Conservation (phyloP, 1,140 invertebrate genomes). For the Rhagoletis pomonella region DNA sequence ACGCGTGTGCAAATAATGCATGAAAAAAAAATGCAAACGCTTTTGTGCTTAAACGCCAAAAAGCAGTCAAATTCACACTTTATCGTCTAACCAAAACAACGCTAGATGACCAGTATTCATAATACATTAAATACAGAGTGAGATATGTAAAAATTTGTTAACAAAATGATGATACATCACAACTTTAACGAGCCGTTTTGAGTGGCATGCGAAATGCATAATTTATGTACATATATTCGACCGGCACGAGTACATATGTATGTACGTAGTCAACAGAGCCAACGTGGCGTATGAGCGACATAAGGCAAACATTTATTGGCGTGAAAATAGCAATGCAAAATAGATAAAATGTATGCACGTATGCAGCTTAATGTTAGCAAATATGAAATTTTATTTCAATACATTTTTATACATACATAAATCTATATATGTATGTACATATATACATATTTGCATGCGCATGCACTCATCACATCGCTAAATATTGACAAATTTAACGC, state of each 20-base stretch:
- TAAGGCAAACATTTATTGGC: background rate
- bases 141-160: too few relatives aligned
- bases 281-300: background rate
- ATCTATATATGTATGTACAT: background rate
- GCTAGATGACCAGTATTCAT: background rate
- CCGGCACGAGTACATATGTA: background rate
- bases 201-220: background rate
- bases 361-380: background rate
- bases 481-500: constrained; percentile 29
- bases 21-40: background rate
- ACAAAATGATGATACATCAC: background rate
- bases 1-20: background rate
- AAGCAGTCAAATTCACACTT: background rate
- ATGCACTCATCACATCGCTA: background rate
- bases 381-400: background rate
- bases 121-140: background rate
- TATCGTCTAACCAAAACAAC: background rate
- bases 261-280: background rate
- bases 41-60: too few relatives aligned
- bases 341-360: too few relatives aligned
- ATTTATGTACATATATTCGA: background rate
- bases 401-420: background rate
- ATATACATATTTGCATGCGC: too few relatives aligned
- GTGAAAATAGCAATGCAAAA: background rate
- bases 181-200: background rate